Evolutionary conservation across 2,797 vertebrate species (phyloP).

Genomic region (Sebastes diaconus): DNA sequence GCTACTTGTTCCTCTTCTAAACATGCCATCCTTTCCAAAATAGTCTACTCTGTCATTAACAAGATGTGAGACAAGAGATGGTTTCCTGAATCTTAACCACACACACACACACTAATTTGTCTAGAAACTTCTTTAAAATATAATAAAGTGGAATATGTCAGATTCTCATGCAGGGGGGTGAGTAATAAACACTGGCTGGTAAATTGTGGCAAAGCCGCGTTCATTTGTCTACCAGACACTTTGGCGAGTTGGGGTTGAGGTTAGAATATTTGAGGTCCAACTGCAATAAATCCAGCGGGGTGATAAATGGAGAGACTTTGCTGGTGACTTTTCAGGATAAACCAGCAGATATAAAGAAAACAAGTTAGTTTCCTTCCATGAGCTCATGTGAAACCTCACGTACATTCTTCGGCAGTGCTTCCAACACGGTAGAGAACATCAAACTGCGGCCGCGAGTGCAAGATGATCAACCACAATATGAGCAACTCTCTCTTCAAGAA

Average conservation of each 20-base stretch:
- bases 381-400: slow-evolving; percentile 70
- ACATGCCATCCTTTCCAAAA: slow-evolving; percentile 28
- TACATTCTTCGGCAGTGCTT: slow-evolving; percentile 57
- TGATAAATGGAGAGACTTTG: slow-evolving; percentile 41
- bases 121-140: not conserved
- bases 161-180: not conserved
- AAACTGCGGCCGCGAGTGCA: slow-evolving; percentile 55
- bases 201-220: not conserved
- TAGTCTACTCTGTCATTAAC: not conserved
- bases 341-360: slow-evolving; percentile 19
- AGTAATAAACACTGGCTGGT: slow-evolving; percentile 6
- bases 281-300: slow-evolving; percentile 17
- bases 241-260: slow-evolving; percentile 23
- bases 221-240: slow-evolving; percentile 38
- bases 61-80: not conserved
- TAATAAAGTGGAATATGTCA: not conserved
- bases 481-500: slow-evolving; percentile 43
- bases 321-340: slow-evolving; percentile 37
- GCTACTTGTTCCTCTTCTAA: slow-evolving; percentile 59
- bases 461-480: slow-evolving; percentile 69
- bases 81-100: not conserved
- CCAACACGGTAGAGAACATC: slow-evolving; percentile 51
- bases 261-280: slow-evolving; percentile 28
- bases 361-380: slow-evolving; percentile 63
- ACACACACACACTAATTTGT: not conserved